Conservation (phyloP, 2,797 vertebrate genomes). For the Triplophysa yarkandensis region DNA sequence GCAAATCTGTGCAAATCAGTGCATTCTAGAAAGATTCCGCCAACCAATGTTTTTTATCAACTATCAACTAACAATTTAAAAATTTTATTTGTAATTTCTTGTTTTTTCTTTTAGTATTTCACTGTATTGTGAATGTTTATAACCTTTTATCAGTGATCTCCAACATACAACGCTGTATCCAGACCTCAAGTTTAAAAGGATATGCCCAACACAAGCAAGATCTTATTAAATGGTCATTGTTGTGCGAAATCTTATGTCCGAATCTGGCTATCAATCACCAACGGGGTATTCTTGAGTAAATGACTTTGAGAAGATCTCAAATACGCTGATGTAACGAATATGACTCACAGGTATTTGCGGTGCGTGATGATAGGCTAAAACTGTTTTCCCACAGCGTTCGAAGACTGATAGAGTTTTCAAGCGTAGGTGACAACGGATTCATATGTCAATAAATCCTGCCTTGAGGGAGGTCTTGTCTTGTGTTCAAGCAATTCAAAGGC, state of each 20-base stretch:
- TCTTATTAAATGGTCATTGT: not conserved
- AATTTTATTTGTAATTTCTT: too few species aligned
- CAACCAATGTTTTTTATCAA: too few species aligned
- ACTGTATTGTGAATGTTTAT: too few species aligned
- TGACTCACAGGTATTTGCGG: constrained; percentile 43
- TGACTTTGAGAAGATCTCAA: constrained; percentile 6
- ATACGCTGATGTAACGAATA: constrained; percentile 13
- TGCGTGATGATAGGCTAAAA: constrained; percentile 33
- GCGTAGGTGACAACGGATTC: constrained; percentile 51
- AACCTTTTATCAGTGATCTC: too few species aligned
- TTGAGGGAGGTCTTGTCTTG: constrained; percentile 48
- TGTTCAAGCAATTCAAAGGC: constrained; percentile 47
- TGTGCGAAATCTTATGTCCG: constrained; percentile 8
- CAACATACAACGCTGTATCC: too few species aligned
- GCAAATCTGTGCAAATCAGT: too few species aligned
- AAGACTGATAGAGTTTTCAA: constrained; percentile 46
- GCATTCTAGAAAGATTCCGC: not conserved
- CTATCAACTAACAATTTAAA: too few species aligned
- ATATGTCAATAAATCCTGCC: constrained; percentile 52
- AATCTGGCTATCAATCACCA: constrained; percentile 17
- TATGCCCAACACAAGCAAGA: not conserved
- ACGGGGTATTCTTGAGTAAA: constrained; percentile 36
- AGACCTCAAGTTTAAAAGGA: too few species aligned
- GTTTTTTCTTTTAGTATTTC: too few species aligned
- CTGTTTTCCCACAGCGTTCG: constrained; percentile 30